These are phyloP conservation scores for Centrocercus urophasianus DNA, from an alignment of 2,113 vertebrate species.

Conservation along the genomic window DNA sequence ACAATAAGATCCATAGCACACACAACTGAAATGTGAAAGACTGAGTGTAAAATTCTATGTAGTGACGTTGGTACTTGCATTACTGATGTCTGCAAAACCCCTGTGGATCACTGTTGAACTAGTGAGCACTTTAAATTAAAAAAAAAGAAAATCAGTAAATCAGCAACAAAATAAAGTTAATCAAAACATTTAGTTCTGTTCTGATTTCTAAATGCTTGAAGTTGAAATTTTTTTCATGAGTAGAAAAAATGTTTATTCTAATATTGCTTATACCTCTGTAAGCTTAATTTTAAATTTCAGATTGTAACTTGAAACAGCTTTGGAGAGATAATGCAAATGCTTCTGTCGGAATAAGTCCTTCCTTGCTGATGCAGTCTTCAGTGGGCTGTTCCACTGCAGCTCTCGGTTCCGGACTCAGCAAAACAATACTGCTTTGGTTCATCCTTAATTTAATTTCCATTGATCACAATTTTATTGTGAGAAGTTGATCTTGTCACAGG, in stretches of 20 bases:
- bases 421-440: background rate
- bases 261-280: background rate
- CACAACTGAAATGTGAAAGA: background rate
- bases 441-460: background rate
- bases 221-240: background rate
- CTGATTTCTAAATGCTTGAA: background rate
- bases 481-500: background rate
- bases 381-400: background rate
- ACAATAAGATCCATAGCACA: background rate
- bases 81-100: background rate
- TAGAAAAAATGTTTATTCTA: background rate
- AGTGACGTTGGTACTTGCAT: background rate
- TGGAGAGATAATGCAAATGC: background rate
- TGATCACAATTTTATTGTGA: background rate
- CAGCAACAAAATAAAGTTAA: background rate
- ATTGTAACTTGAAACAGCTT: background rate
- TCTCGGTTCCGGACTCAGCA: background rate
- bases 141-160: background rate
- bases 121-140: background rate
- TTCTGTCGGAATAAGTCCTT: accelerated
- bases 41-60: background rate
- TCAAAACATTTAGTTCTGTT: background rate
- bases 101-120: background rate
- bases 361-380: background rate
- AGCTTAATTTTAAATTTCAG: background rate